These are phyloP conservation scores for Eudasyphora cyanicolor DNA, from an alignment of 2,888 invertebrate species.

Conservation along the genomic window DNA sequence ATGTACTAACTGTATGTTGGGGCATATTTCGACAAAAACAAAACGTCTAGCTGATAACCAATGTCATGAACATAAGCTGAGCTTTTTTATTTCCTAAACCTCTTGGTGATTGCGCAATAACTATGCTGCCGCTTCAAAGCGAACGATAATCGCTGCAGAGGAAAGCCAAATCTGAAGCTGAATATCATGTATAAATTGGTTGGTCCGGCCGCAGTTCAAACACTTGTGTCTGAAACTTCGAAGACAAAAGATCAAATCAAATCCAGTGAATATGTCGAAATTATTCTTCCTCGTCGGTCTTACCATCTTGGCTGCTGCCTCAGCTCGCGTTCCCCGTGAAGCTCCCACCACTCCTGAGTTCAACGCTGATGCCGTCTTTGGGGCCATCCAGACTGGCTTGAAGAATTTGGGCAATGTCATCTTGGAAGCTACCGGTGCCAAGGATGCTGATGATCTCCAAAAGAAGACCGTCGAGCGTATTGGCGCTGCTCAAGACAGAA, in stretches of 20 bases:
- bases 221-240: slow-evolving; percentile 25
- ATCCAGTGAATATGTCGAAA: not conserved
- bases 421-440: not conserved
- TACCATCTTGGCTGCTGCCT: slow-evolving; percentile 30
- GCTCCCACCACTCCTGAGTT: not conserved
- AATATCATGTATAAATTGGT: slow-evolving; percentile 15
- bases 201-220: not conserved
- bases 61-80: too few species aligned
- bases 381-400: not conserved
- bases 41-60: too few species aligned
- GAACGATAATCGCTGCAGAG: not conserved
- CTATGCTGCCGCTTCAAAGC: too few species aligned
- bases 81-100: too few species aligned
- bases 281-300: slow-evolving; percentile 1
- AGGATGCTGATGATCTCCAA: not conserved
- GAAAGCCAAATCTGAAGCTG: too few species aligned
- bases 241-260: not conserved
- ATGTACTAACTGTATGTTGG: too few species aligned
- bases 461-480: not conserved
- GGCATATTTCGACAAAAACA: too few species aligned
- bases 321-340: slow-evolving; percentile 9
- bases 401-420: not conserved
- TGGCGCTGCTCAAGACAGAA: not conserved
- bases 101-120: too few species aligned
- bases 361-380: not conserved